Evolutionary conservation across 2,888 invertebrate genomes (phyloP), one percentile per base, ranked within the genome.

Genomic region (Amphipoea lucens): DNA sequence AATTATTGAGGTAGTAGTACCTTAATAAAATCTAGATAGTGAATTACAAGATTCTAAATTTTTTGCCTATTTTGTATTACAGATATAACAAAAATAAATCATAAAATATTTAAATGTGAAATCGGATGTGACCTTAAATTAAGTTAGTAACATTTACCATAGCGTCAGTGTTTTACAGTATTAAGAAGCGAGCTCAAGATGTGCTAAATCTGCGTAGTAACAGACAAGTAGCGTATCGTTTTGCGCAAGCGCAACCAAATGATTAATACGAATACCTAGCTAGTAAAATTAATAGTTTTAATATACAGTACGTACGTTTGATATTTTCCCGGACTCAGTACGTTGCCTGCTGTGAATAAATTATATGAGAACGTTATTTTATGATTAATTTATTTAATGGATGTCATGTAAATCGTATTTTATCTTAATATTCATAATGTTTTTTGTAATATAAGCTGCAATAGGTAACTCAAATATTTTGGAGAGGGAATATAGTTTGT

Each of bases 1-100:
- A 74, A 86, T 51, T 70, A 90, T 78, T 82, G 68, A 62, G 79
- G 62, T 57, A 54, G 62, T 57, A 54, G 60, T 79, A 77, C 82
- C 84, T 87, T 72, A 70, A 79, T 79, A 74, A 88, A 83, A 83
- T 73, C 66, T 79, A 87, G 89, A 80, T 90, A 87, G 90, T 87
- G 79, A 90, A 83, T 82, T 82, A 90, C 79, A 79, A 87, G 68
- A 90, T 90, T 90, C 89, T 88, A 90, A 90, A 89, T 87, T 85
- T 79, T 86, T 87, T 82, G 84, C 88, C 79, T 83, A 85, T 85
- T 89, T 89, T 88, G 76, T 87, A 87, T 81, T 81, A 63, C 80
- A 83, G 62, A 75, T 79, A 76, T 72, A 62, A 79, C 81, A 87
- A 76, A 81, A 60, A 54, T 66, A 45, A 54, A 66, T 23, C 83